A percentile compares a stretch with the other conserved stretches of the same genome.
phyloP scores from a whole-genome alignment of 2,797 vertebrate species.

The Psittacula echo region DNA sequence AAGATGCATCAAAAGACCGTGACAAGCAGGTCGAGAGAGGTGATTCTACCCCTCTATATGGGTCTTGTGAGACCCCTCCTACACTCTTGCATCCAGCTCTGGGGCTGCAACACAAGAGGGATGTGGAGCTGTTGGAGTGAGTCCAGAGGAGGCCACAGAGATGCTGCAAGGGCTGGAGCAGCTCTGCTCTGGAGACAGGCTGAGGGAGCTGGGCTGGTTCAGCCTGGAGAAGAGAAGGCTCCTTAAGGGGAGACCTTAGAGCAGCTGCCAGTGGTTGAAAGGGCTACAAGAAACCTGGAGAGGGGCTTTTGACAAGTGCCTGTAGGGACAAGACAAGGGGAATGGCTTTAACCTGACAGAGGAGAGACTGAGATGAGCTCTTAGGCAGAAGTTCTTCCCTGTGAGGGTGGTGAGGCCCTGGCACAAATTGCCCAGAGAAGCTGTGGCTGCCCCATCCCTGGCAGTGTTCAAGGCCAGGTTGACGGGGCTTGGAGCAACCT shows the following conservation, averaged over 20 bases:
- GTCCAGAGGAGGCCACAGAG: background rate
- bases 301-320: fast-evolving
- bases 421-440: background rate
- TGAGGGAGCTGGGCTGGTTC: background rate
- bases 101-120: fast-evolving
- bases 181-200: background rate
- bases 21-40: background rate
- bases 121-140: fast-evolving
- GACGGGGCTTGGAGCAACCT: background rate
- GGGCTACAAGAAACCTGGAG: background rate
- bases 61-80: background rate
- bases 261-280: background rate
- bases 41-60: background rate
- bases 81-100: fast-evolving
- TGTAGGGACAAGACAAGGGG: background rate
- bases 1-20: background rate
- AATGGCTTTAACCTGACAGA: background rate
- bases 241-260: background rate
- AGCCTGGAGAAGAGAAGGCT: background rate
- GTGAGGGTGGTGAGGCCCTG: background rate
- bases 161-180: background rate
- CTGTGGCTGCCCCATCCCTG: background rate
- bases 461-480: background rate
- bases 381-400: background rate
- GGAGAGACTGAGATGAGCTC: background rate